A percentile compares a stretch with the other conserved stretches of the same genome.
Evolutionary conservation across 2,113 vertebrate species (phyloP).

Genomic region (Ramphastos sulfuratus): DNA sequence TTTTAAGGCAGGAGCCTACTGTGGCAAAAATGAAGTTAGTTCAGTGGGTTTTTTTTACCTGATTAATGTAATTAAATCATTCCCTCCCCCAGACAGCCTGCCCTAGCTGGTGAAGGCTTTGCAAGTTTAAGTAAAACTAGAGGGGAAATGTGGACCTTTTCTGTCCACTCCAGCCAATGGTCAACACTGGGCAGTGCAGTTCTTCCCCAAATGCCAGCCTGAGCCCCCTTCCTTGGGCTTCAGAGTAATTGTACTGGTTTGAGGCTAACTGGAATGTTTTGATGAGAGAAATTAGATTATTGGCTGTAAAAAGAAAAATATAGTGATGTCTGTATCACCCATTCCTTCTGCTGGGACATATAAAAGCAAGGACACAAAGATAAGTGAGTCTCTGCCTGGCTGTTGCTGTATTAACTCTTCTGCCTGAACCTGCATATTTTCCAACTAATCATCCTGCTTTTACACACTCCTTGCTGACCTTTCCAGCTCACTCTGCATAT

Average conservation of each 20-base stretch:
- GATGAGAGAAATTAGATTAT: too few relatives aligned
- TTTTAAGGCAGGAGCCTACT: background rate
- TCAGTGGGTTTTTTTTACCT: background rate
- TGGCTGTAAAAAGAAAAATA: too few relatives aligned
- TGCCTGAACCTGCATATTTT: too few relatives aligned
- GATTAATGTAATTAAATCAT: background rate
- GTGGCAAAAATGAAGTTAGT: background rate
- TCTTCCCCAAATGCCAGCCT: background rate
- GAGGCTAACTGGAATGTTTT: too few relatives aligned
- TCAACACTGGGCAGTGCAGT: background rate
- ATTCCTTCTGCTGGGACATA: too few relatives aligned
- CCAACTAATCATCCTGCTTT: too few relatives aligned
- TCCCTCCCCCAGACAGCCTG: background rate
- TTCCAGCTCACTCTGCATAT: too few relatives aligned
- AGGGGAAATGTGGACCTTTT: accelerated
- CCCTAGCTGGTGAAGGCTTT: background rate
- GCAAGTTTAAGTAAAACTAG: background rate
- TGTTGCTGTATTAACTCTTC: too few relatives aligned
- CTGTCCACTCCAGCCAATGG: background rate
- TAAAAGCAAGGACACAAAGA: too few relatives aligned
- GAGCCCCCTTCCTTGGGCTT: background rate
- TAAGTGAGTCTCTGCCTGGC: too few relatives aligned
- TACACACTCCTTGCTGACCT: too few relatives aligned
- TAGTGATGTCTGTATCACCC: too few relatives aligned
- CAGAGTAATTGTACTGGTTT: background rate